Evolutionary conservation across 1,140 invertebrate genomes (phyloP).

Genomic region (Orchestia grillus): DNA sequence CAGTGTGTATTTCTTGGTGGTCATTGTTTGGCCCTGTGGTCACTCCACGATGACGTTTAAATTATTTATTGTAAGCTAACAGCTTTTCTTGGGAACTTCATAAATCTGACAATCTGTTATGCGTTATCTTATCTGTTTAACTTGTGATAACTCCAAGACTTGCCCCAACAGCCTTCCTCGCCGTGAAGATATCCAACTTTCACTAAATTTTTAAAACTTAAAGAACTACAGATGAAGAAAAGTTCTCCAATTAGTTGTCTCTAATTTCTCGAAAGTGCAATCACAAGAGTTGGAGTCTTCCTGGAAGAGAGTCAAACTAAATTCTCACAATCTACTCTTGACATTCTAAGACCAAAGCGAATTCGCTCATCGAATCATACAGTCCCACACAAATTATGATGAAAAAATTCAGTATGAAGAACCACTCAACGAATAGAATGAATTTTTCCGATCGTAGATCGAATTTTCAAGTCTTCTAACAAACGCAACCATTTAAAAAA

Average conservation of each 20-base stretch:
- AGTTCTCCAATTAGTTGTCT: background rate
- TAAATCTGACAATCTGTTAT: too few relatives aligned
- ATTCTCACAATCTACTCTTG: background rate
- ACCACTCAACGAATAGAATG: background rate
- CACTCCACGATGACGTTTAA: too few relatives aligned
- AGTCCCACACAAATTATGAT: background rate
- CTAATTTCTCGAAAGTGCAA: background rate
- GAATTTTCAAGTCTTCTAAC: background rate
- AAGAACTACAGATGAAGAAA: background rate
- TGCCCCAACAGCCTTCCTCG: background rate
- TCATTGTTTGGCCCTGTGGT: too few relatives aligned
- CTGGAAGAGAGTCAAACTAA: background rate
- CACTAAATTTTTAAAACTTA: background rate
- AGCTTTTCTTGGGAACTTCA: too few relatives aligned
- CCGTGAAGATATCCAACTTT: background rate
- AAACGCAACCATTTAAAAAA: background rate
- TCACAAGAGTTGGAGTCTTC: background rate
- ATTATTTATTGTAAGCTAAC: too few relatives aligned
- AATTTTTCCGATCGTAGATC: background rate
- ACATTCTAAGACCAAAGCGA: background rate
- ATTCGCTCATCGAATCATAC: background rate
- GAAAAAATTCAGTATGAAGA: background rate
- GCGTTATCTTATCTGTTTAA: background rate
- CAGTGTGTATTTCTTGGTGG: too few relatives aligned
- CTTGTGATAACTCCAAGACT: background rate